These are phyloP conservation scores for Nycticryphes semicollaris DNA, from an alignment of 2,113 vertebrate species.

Conservation along the genomic window DNA sequence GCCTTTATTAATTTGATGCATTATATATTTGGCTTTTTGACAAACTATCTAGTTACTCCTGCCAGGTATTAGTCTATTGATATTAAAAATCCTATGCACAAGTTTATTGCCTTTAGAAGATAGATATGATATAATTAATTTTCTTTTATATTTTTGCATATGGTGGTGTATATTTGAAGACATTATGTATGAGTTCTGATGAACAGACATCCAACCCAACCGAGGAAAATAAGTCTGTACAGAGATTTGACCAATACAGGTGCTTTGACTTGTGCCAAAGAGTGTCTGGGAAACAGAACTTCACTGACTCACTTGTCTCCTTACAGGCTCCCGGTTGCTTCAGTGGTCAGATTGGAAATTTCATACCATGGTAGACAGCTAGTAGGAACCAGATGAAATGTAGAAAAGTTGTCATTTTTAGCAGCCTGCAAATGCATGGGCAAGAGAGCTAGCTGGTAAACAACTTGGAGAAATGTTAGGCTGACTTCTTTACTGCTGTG, in stretches of 20 bases:
- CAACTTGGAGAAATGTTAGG: background rate
- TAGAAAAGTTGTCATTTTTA: background rate
- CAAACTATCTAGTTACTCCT: background rate
- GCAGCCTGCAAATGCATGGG: background rate
- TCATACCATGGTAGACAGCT: background rate
- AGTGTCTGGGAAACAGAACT: background rate
- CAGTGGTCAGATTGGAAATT: background rate
- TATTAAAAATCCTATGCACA: background rate
- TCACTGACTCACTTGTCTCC: background rate
- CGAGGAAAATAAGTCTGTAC: background rate
- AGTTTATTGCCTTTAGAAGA: background rate
- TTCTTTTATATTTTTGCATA: background rate
- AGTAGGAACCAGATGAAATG: background rate
- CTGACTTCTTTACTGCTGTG: background rate
- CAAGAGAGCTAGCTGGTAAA: background rate
- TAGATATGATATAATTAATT: background rate
- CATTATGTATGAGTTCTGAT: background rate
- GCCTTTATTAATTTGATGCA: background rate
- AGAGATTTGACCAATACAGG: background rate
- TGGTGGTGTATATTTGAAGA: background rate
- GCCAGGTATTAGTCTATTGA: background rate
- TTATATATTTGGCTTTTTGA: background rate
- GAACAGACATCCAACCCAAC: background rate
- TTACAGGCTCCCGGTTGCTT: background rate
- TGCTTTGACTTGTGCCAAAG: background rate